Evolutionary conservation across 2,113 vertebrate species (phyloP).

Genomic region (Podarcis raffonei): DNA sequence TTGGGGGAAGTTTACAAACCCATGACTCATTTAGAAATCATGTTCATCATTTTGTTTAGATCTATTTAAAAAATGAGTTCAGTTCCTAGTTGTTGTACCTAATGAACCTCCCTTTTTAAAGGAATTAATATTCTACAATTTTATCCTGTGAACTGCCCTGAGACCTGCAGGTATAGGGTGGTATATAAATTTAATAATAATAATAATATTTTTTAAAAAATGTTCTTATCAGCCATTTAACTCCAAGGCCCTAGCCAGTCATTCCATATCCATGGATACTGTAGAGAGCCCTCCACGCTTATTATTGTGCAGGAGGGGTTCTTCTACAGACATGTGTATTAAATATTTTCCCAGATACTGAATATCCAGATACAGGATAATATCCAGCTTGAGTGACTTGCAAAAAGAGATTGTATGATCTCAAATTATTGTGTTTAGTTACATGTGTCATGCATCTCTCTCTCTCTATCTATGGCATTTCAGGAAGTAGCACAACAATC

Average conservation of each 20-base stretch:
- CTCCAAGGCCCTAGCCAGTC: neutral
- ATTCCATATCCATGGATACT: neutral
- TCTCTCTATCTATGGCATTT: neutral
- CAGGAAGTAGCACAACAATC: neutral
- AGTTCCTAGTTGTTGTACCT: neutral
- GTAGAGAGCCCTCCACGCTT: no score
- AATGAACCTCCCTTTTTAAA: neutral
- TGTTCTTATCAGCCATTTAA: neutral
- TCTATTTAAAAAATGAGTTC: neutral
- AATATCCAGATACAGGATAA: no score
- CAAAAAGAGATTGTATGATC: neutral
- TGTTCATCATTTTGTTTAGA: neutral
- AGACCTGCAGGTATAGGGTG: no score
- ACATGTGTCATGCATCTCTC: neutral
- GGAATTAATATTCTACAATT: neutral
- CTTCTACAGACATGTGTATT: neutral
- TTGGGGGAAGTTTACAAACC: neutral
- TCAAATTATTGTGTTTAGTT: neutral
- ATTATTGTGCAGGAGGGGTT: neutral
- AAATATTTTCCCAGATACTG: neutral
- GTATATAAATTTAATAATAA: no score
- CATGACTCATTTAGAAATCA: neutral
- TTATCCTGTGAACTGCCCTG: no score
- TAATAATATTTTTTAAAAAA: no score
- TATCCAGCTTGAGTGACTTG: neutral